Evolutionary conservation across 2,888 invertebrate genomes (phyloP), one percentile per base, ranked within the genome.

Genomic region (Drosophila neonasuta): DNA sequence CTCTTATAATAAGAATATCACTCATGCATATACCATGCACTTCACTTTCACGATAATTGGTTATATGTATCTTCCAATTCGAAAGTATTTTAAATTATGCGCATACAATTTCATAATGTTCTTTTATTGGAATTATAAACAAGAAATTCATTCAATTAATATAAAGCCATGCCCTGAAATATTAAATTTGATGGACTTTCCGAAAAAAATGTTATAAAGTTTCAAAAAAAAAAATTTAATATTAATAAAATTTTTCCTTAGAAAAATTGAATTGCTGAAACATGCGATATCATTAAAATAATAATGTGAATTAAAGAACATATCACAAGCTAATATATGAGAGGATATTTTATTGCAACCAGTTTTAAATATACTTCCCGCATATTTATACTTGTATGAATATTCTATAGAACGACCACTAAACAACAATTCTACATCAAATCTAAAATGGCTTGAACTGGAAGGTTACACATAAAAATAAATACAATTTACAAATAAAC

Each of bases 331-430:
- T 49, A 36, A 73, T 71, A 70, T 60, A 71, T 88, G 86, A 89
- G 87, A 88, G 82, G 89, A 88, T 88, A 89, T 88, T 87, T 80
- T 87, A 89, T 83, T 68, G 76, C 61, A 82, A 77, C 87, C 88
- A 89, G 29, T 44, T 56, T 48, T 77, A 57, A 82, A 87, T 80
- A 84, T 80, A 86, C 73, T 75, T 74, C 77, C 84, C 81, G 46
- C 55, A 70, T 52, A 80, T 81, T 71, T 70, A 55, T 55, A 13
- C 68, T 45, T 55, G 24, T 55, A 78, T 70, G 72, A 73, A 80
- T 77, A 77, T 70, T 71, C 57, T 49, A 51, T 41, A 36, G 24
- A 51, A 44, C 50, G 54, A 30, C 34, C 55, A 63, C 57, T 68
- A 58, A 73, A 73, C 57, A 71, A 51, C 41, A 74, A 69, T 57